Evolutionary conservation across 1,140 invertebrate genomes (phyloP), one percentile per base, ranked within the genome.

Genomic region (Drosophila nikananu): DNA sequence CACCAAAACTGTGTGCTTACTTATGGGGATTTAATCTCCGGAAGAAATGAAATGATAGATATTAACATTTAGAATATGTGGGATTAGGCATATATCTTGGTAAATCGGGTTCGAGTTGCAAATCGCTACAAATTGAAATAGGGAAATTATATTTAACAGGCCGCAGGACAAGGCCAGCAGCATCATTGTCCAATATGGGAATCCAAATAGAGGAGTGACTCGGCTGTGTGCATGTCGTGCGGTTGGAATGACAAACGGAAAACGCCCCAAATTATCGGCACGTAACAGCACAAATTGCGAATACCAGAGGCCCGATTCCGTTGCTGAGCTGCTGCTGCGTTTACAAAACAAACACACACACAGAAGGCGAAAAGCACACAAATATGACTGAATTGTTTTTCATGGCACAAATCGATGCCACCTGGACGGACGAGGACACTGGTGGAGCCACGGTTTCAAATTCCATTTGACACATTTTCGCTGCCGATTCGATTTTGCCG

Each of bases 301-400:
- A 60, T 39, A 37, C 39, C 25, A 60, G 3, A 25, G 37, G 21
- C 21, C 48, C 39, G 32, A 72, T 27, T 9, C 25, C 10, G 49
- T 59, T 62, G 77, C 19, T 41, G 25, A 64, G 35, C 42, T 61
- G 75, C 54, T 72, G 73, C 54, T 73, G 73, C 61, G 66, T 75
- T 82, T 73, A 58, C 63, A 78, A 80, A 75, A 78, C 81, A 83
- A 83, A 80, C 65, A 89, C 62, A 62, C 51, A 65, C 30, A 30
- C 7, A 39, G 54, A 76, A 59, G 57, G 51, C 57, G 42, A 76
- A 57, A 39, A 39, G 48, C 75, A 72, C 83, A 79, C 74, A 89
- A 89, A 81, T 84, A 89, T 89, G 83, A 89, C 74, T 87, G 73
- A 87, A 87, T 89, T 89, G 80, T 89, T 81, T 83, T 89, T 62